phyloP scores from a whole-genome alignment of 1,140 invertebrate species.

The Cotesia vestalis region DNA sequence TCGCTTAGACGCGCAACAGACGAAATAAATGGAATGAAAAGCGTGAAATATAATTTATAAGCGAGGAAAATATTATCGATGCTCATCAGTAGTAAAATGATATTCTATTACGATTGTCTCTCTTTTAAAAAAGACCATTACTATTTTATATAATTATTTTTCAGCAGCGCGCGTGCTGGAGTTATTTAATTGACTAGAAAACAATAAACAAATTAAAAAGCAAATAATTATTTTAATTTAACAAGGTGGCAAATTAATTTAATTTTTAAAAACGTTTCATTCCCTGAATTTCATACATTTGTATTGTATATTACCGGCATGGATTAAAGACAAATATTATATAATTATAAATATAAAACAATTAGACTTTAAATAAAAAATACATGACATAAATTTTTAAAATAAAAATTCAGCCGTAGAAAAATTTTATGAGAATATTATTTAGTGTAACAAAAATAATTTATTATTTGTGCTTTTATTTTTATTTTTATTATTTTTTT shows the following conservation, averaged over 20 bases:
- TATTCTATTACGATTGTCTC: slow-evolving; percentile 49
- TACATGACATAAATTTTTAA: background rate
- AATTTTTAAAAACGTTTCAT: too few relatives aligned
- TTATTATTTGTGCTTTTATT: slow-evolving; percentile 25
- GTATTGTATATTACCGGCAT: too few relatives aligned
- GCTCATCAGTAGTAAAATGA: slow-evolving; percentile 25
- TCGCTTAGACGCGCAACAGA: too few relatives aligned
- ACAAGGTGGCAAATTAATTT: background rate
- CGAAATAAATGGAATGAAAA: slow-evolving; percentile 1
- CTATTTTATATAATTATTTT: slow-evolving; percentile 16
- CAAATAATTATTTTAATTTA: slow-evolving; percentile 26
- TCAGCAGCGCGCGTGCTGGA: slow-evolving; percentile 45
- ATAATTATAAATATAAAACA: too few relatives aligned
- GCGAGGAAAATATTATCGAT: slow-evolving; percentile 34
- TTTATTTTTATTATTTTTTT: slow-evolving; percentile 21
- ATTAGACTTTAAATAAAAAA: background rate
- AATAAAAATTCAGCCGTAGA: background rate
- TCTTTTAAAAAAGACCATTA: slow-evolving; percentile 43
- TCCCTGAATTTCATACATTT: too few relatives aligned
- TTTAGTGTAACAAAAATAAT: slow-evolving; percentile 26
- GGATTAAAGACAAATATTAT: too few relatives aligned
- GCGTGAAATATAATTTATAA: slow-evolving; percentile 27
- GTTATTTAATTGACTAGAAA: slow-evolving; percentile 54
- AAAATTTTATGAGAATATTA: slow-evolving; percentile 17
- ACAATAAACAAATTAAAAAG: slow-evolving; percentile 44